A percentile compares a stretch with the other conserved stretches of the same genome.
Conservation (phyloP, 2,888 invertebrate species). For the Tromatobia lineatoria region DNA sequence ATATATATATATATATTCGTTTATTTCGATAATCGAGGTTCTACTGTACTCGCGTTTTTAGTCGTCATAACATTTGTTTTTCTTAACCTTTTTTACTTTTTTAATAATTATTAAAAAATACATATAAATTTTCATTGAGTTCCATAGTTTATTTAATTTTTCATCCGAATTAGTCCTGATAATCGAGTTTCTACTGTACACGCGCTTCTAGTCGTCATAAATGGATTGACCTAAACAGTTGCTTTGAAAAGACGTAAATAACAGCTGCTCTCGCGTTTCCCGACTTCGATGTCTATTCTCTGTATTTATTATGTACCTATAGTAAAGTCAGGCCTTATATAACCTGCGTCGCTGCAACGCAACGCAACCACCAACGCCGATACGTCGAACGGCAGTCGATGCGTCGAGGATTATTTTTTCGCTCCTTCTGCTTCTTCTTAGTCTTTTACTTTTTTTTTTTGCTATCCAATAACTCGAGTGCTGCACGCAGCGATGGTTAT, state of each 20-base stretch:
- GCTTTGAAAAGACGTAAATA: conserved; percentile 84
- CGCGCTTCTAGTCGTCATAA: conserved; percentile 79
- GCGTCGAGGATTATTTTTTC: conserved; percentile 59
- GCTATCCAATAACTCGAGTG: conserved; percentile 29
- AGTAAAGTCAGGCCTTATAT: conserved; percentile 44
- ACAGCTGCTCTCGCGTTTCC: conserved; percentile 66
- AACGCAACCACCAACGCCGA: conserved; percentile 56
- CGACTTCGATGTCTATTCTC: not conserved
- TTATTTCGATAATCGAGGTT: too few relatives aligned
- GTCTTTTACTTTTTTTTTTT: conserved; percentile 18
- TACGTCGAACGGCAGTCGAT: conserved; percentile 53
- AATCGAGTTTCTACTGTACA: conserved; percentile 42
- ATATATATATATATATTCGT: too few relatives aligned
- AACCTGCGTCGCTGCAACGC: conserved; percentile 61
- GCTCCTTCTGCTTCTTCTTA: conserved; percentile 14
- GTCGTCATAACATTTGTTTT: too few relatives aligned
- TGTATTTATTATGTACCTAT: conserved; percentile 21
- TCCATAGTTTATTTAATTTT: too few relatives aligned
- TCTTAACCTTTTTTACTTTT: not conserved
- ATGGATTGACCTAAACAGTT: conserved; percentile 85
- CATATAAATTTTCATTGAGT: too few relatives aligned
- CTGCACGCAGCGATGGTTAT: not conserved
- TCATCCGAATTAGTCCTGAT: too few relatives aligned
- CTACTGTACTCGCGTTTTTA: conserved; percentile 72
- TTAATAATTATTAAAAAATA: not conserved